Evolutionary conservation across 2,888 invertebrate genomes (phyloP).

Genomic region (Pseudococcus longispinus): DNA sequence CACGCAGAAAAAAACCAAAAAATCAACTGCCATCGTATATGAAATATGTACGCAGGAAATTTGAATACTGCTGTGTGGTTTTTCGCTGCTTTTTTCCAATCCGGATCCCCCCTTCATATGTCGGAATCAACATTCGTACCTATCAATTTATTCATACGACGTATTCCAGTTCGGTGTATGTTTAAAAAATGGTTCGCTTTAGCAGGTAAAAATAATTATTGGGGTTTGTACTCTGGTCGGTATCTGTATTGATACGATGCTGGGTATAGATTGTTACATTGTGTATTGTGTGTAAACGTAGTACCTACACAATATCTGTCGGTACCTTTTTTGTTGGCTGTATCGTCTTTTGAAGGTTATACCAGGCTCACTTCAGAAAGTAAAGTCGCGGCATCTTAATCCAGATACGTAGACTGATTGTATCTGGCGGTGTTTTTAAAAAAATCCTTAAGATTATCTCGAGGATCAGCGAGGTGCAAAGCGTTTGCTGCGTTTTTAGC

Average conservation of each 20-base stretch:
- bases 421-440: not conserved
- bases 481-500: not conserved
- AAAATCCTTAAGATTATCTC: not conserved
- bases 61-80: slow-evolving; percentile 24
- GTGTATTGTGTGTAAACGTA: too few species aligned
- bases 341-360: not conserved
- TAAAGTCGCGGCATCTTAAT: not conserved
- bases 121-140: not conserved
- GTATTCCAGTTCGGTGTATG: not conserved
- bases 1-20: not conserved
- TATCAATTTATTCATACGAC: slow-evolving; percentile 13
- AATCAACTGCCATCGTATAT: slow-evolving; percentile 31
- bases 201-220: slow-evolving; percentile 4
- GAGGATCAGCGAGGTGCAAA: slow-evolving; percentile 31
- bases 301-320: not conserved
- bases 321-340: slow-evolving; percentile 28
- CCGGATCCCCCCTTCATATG: not conserved
- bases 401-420: slow-evolving; percentile 18
- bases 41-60: slow-evolving; percentile 38
- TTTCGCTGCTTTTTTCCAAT: not conserved
- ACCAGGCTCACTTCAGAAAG: not conserved
- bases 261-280: not conserved
- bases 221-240: not conserved
- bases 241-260: not conserved
- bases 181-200: slow-evolving; percentile 17